Base-by-base conservation (phyloP, 2,797 vertebrate species). In the Nyctalus aviator region DNA sequence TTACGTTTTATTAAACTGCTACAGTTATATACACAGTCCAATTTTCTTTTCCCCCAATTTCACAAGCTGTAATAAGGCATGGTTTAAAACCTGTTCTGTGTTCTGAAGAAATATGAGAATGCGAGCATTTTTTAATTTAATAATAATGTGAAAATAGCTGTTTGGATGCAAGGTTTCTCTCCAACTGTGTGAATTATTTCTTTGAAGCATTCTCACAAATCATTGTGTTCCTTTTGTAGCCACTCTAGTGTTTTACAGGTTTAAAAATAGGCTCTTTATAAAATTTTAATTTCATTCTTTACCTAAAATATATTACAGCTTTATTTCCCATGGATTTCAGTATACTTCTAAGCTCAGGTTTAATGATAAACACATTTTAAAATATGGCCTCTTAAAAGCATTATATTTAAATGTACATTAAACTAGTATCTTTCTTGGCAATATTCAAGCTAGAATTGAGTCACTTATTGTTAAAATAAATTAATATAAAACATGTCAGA, bases 21-120 rank as follows among this genome's bases (percentile, higher is more conserved):
- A 46, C 73, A 93, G 44, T 15, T 83, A 64, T 21, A 81, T 35
- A 93, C 62, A 95, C 20, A 41, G 13, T 92, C 76, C 73, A 83
- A 76, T 95, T 84, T 96, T 96, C 6, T 87, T 92, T 94, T 95
- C 53, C 62, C 44, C 59, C 83, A 96, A 1, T 0, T 90, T 94
- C 85, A 66, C 17, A 93, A 92, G 27, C 14, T 69, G 53, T 88
- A 92, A 68, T 77, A 95, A 95, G 88, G 73, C 20, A 88, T 48
- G 7, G 18, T 83, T 87, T 82, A 44, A 91, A 64, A 30, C 2
- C 15, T 72, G 25, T 78, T 84, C 64, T 55, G 30, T 32, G 23
- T 95, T 46, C 21, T 84, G 77, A 35, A n/a, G 62, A 96, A 96
- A 93, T 11, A 25, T 15, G 35, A 97, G 93, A 95, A 85, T 0